These are phyloP conservation scores for Hylaeus volcanicus DNA, from an alignment of 1,140 invertebrate species.

Conservation along the genomic window DNA sequence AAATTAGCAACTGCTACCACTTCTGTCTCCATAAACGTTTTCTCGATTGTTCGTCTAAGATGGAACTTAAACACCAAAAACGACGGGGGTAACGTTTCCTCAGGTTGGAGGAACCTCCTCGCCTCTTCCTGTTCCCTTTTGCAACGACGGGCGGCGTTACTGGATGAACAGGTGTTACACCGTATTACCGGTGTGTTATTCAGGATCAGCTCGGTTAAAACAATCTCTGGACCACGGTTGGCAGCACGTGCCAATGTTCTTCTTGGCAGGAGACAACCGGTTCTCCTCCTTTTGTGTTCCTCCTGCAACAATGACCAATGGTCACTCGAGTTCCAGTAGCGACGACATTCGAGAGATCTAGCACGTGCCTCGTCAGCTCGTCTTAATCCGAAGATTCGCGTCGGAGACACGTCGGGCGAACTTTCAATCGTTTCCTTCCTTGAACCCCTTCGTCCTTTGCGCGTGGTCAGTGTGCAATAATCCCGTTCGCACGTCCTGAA, in stretches of 20 bases:
- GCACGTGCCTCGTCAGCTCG: slow-evolving; percentile 63
- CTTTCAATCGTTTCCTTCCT: slow-evolving; percentile 47
- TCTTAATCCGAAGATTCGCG: slow-evolving; percentile 70
- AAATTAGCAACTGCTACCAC: too few species aligned
- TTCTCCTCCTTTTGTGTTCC: slow-evolving; percentile 64
- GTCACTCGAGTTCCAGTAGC: slow-evolving; percentile 66
- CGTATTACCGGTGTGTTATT: slow-evolving; percentile 47
- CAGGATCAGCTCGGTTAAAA: slow-evolving; percentile 53
- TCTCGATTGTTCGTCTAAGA: too few species aligned
- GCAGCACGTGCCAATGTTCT: slow-evolving; percentile 62
- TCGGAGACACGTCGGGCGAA: slow-evolving; percentile 53
- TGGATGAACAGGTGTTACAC: slow-evolving; percentile 43
- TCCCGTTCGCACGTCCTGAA: slow-evolving; percentile 2
- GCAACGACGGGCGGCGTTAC: neutral
- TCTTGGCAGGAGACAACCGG: slow-evolving; percentile 67
- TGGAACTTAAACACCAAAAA: too few species aligned
- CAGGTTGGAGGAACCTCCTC: too few species aligned
- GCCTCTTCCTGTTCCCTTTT: too few species aligned
- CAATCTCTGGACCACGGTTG: slow-evolving; percentile 61
- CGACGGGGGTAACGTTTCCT: too few species aligned
- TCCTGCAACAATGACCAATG: slow-evolving; percentile 69
- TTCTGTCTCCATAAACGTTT: too few species aligned
- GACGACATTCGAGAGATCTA: slow-evolving; percentile 64
- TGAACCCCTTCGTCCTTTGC: slow-evolving; percentile 49
- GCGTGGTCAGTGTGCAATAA: slow-evolving; percentile 62